Evolutionary conservation across 2,888 invertebrate genomes (phyloP), one percentile per base, ranked within the genome.

Genomic region (Opisthograptis luteolata): DNA sequence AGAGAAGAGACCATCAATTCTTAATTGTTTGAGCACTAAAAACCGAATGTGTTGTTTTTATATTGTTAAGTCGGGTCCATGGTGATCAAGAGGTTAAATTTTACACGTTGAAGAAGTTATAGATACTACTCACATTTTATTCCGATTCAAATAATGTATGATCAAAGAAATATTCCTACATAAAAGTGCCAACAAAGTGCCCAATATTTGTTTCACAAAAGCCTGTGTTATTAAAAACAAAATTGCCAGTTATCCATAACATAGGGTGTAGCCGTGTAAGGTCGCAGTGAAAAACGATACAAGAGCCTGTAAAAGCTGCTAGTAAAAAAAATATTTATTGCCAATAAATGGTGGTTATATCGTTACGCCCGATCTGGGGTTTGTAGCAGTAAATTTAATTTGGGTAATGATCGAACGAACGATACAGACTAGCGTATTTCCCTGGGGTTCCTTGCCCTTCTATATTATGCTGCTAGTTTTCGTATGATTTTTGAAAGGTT

Each of bases 281-380:
- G 65, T 60, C 61, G 62, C 60, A 61, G 68, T 64, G 70, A 73
- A 73, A 76, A 74, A 68, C 68, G 70, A 65, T 64, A 66, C 70
- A 58, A 59, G 60, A 43, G 53, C 64, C 52, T 62, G 64, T 64
- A 71, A 79, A 81, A 79, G 76, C 72, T 70, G 72, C 73, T 71
- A 79, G 80, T 83, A 60, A 81, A 84, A 82, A n/a, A 83, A 78
- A 81, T 82, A 83, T 84, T 84, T 84, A 84, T 82, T 72, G 80
- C 67, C 79, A 75, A 82, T 84, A 83, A 83, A 81, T 79, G 75
- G 73, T 62, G 74, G 72, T 67, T 73, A 67, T 74, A 81, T 80
- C 81, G 80, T 76, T 74, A 76, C 74, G 64, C 68, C 50, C 68
- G 76, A 79, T 81, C 78, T 76, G 66, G 63, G 73, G 71, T 70